phyloP scores from a whole-genome alignment of 1,140 invertebrate species.

The Drosophila tsacasi region DNA sequence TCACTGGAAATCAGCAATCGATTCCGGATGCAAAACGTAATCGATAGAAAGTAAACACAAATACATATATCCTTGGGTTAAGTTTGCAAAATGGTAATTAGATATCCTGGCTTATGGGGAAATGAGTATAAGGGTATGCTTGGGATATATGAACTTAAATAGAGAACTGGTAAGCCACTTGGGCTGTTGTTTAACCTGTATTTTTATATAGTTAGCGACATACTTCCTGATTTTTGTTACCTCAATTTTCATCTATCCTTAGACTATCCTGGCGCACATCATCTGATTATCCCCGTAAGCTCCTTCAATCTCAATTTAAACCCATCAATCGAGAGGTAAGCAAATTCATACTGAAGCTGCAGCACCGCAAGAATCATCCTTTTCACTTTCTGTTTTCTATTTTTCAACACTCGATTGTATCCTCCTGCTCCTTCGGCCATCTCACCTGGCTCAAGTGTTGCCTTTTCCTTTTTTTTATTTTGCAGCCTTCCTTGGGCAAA shows the following conservation, averaged over 20 bases:
- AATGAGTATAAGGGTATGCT: not conserved
- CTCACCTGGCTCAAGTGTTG: constrained; percentile 45
- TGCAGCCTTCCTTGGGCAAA: constrained; percentile 43
- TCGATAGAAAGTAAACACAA: constrained; percentile 29
- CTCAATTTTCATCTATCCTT: no score
- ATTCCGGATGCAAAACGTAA: constrained; percentile 44
- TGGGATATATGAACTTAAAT: not conserved
- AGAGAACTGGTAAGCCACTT: not conserved
- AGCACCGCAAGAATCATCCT: constrained; percentile 15
- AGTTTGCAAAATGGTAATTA: constrained; percentile 14
- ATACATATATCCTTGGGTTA: not conserved
- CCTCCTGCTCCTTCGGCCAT: constrained; percentile 4
- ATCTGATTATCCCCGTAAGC: constrained; percentile 2
- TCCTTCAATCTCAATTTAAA: constrained; percentile 28
- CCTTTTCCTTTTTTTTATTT: constrained; percentile 4
- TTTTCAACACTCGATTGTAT: constrained; percentile 22
- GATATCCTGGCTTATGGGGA: not conserved
- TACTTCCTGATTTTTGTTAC: not conserved
- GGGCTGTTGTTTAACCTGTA: not conserved
- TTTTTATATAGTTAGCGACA: not conserved
- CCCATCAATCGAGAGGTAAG: constrained; percentile 23
- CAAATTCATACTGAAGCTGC: constrained; percentile 21
- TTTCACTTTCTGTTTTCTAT: not conserved
- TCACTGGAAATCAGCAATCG: constrained; percentile 49
- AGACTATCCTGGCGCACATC: not conserved